Percentiles rank a stretch among this genome's conserved stretches.
Evolutionary conservation across 1,140 invertebrate species (phyloP).

Genomic region (Scaptomyza pallida): DNA sequence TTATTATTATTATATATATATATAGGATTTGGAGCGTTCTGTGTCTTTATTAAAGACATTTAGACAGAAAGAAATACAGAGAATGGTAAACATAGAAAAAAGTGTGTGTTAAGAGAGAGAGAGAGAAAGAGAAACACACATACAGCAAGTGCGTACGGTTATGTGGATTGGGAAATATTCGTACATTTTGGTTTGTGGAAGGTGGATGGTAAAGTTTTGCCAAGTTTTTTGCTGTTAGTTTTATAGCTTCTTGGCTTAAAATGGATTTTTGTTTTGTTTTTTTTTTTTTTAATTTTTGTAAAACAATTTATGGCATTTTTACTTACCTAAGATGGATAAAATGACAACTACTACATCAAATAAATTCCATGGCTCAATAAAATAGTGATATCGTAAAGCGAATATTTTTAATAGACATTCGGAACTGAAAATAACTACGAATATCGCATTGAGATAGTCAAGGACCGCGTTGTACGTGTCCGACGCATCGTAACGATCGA

Average conservation of each 20-base stretch:
- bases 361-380: conserved; percentile 99
- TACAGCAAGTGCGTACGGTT: conserved; percentile 51
- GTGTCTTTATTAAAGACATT: conserved; percentile 40
- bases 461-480: conserved; percentile 92
- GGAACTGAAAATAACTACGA: conserved; percentile 98
- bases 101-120: conserved; percentile 29
- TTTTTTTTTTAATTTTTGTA: conserved; percentile 12
- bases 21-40: conserved; percentile 58
- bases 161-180: conserved; percentile 35
- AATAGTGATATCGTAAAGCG: conserved; percentile 98
- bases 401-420: conserved; percentile 99
- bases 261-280: conserved; percentile 27
- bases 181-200: conserved; percentile 50
- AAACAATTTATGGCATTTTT: conserved; percentile 65
- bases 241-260: conserved; percentile 38
- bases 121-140: conserved; percentile 38
- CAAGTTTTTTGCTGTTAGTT: conserved; percentile 35
- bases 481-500: conserved; percentile 97
- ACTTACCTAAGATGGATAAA: conserved; percentile 97
- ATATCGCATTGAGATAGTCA: conserved; percentile 97
- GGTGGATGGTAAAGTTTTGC: conserved; percentile 43
- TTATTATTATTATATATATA: conserved; percentile 44
- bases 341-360: conserved; percentile 99
- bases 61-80: conserved; percentile 41
- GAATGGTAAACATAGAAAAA: conserved; percentile 32